A percentile compares a stretch with the other conserved stretches of the same genome.
Conservation (phyloP, 2,888 invertebrate species). For the Conops quadrifasciatus region DNA sequence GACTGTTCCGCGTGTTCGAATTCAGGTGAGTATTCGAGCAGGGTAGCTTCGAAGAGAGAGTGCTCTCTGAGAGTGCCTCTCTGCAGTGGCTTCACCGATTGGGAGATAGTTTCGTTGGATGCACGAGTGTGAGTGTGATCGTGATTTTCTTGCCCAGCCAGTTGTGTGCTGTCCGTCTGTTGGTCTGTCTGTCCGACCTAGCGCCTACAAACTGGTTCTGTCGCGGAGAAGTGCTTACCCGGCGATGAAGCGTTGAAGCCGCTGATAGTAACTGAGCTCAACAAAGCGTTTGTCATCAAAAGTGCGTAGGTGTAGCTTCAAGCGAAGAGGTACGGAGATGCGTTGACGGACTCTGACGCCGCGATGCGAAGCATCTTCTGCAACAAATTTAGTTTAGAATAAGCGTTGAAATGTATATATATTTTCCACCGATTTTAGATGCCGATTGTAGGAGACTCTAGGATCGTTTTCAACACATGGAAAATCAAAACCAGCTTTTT, state of each 20-base stretch:
- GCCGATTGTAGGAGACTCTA: too few relatives aligned
- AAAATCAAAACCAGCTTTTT: too few relatives aligned
- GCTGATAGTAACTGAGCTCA: background rate
- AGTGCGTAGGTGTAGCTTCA: conserved; percentile 53
- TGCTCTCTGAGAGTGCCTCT: background rate
- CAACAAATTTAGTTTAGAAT: too few relatives aligned
- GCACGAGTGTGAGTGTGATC: background rate
- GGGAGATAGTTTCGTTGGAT: background rate
- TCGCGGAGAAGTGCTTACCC: conserved; percentile 27
- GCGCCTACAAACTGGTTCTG: conserved; percentile 34
- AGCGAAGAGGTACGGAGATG: conserved; percentile 13
- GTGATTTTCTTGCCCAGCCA: background rate
- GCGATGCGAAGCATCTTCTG: too few relatives aligned
- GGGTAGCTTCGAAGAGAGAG: conserved; percentile 3
- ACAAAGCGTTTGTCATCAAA: conserved; percentile 49
- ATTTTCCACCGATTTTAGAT: too few relatives aligned
- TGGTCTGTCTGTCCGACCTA: conserved; percentile 28
- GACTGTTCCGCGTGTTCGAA: background rate
- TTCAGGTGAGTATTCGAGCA: conserved; percentile 30
- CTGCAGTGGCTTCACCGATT: background rate
- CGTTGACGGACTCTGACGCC: too few relatives aligned
- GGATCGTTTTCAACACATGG: too few relatives aligned
- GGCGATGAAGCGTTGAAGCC: conserved; percentile 12
- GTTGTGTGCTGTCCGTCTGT: conserved; percentile 26
- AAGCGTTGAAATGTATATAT: too few relatives aligned